Base-by-base conservation (phyloP, 2,888 invertebrate genomes). In the Syrphus vitripennis region DNA sequence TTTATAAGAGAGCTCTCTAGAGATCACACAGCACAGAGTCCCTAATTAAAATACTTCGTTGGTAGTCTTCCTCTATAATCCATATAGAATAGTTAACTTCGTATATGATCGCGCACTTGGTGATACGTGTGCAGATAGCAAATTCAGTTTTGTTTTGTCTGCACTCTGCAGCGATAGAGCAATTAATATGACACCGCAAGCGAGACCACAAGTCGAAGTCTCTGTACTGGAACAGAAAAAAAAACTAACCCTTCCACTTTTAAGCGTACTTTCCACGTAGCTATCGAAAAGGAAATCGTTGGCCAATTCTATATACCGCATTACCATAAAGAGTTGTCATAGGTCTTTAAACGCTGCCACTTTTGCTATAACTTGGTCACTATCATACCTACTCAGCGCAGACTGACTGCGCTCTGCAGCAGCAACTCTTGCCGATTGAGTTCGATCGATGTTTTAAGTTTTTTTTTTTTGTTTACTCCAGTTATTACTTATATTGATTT, bases 241-340 rank as follows among this genome's bases (percentile, higher is more conserved):
- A 70, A 71, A 80, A 75, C 59, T 63, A 55, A 40, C 53, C 61
- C 24, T 34, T 71, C 82, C 40, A 77, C 71, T 37, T 34, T 71
- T 69, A 14, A 34, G 42, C 59, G 59, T 53, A 67, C 72, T 55
- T 70, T 71, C 34, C 75, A 71, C 53, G 31, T 45, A 65, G 26
- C 4, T 12, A 53, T 84, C 67, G 63, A 69, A 81, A 82, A 86
- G 81, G 77, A 82, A 74, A 77, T 65, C 78, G 69, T 69, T 80
- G 81, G 61, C 77, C 72, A 72, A 76, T 77, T 67, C 84, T 50
- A 77, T 65, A 31, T n/a, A 76, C 53, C 69, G 69, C 53, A 86
- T 86, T 86, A 82, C 86, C 86, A 82, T 86, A 86, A 86, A 86
- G 63, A 86, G 86, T 78, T 81, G 81, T 82, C 81, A 86, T 82